Evolutionary conservation across 1,140 invertebrate species (phyloP), one percentile per base, ranked within the genome.

Genomic region (Limonius californicus): DNA sequence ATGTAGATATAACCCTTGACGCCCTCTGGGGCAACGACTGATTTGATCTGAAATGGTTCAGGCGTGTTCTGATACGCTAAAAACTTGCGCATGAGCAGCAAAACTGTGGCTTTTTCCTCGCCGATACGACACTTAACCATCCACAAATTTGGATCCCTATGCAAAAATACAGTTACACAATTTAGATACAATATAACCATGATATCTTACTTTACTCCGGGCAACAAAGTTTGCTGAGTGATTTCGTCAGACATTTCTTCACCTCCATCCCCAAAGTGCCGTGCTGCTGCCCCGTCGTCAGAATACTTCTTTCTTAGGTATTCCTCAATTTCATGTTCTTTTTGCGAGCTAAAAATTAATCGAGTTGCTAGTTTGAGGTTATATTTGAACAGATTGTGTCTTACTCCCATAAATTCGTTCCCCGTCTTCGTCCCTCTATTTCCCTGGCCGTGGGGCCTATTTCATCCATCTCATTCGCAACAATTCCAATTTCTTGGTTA

Each of bases 1-100:
- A 99, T 89, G 72, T 99, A 99, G 68, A 99, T 92, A 70, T 97
- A 98, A n/a, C 95, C 95, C 77, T 98, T 99, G 0, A 98, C 90
- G 23, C 95, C 75, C 78, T 98, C 96, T 8, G 97, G 97, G 12
- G 93, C 91, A 12, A 99, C 88, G 19, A 98, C 91, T 2, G 94
- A 95, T 78, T 97, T 98, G 50, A 99, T 99, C 80, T 97, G 93
- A 18, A 99, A 82, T 7, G 96, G 95, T 78, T 95, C 89, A 54
- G 89, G 89, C 9, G 86, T 87, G 72, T 85, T 89, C 72, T 94
- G 87, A 74, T 90, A 97, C 0, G 95, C 91, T 59, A 99, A 87
- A 73, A 91, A 97, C 78, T 99, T 99, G 59, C 95, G 82, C 95
- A 99, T 98, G 1, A 99, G 76, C 12, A 94, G 81, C 0, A 99